Evolutionary conservation across 2,888 invertebrate species (phyloP).

Genomic region (Arctia plantaginis): DNA sequence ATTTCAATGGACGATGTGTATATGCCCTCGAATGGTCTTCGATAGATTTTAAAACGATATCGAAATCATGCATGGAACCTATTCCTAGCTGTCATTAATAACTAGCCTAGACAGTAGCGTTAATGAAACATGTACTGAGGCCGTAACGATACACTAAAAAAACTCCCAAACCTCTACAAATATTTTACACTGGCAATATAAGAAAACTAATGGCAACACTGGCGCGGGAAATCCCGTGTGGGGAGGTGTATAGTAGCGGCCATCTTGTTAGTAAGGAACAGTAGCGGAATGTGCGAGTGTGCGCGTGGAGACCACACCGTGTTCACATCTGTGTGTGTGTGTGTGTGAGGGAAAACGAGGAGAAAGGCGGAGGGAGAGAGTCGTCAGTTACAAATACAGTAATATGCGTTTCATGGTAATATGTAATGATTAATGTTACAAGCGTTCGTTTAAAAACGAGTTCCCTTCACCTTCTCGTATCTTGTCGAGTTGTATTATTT

Average conservation of each 20-base stretch:
- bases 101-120: conserved; percentile 81
- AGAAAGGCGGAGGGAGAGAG: conserved; percentile 57
- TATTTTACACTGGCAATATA: conserved; percentile 26
- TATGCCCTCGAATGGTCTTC: conserved; percentile 49
- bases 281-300: conserved; percentile 83
- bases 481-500: conserved; percentile 46
- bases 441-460: conserved; percentile 21
- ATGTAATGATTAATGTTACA: conserved; percentile 17
- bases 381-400: conserved; percentile 14
- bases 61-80: conserved; percentile 78
- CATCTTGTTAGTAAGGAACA: conserved; percentile 80
- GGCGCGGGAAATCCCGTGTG: conserved; percentile 38
- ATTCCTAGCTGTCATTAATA: conserved; percentile 73
- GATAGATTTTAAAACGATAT: conserved; percentile 48
- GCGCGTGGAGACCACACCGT: conserved; percentile 84
- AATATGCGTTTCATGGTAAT: conserved; percentile 12
- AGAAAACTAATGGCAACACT: conserved; percentile 44
- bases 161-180: conserved; percentile 37
- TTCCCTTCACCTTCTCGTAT: conserved; percentile 60
- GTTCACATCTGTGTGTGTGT: conserved; percentile 64
- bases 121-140: conserved; percentile 76
- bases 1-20: conserved; percentile 63
- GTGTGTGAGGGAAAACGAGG: conserved; percentile 49
- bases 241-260: conserved; percentile 70
- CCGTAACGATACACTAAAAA: conserved; percentile 70